These are phyloP conservation scores for Echinarachnius parma DNA, from an alignment of 53 echinoderm and acorn worm genomes.

Conservation along the genomic window DNA sequence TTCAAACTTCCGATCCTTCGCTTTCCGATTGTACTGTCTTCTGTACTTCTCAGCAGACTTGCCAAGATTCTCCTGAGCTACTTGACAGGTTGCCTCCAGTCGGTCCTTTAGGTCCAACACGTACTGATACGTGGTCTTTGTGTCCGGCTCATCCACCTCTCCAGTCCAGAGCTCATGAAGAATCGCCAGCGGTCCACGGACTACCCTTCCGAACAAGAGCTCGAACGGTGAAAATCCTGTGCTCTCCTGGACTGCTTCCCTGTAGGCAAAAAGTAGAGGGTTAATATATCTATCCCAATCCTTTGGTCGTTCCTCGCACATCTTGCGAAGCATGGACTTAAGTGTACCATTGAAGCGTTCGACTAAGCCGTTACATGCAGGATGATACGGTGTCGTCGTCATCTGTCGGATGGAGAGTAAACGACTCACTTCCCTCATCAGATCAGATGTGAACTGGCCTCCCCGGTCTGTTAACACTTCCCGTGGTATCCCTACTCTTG, in stretches of 20 bases:
- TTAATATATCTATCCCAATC: slow-evolving; percentile 40
- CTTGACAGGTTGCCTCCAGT: too few relatives aligned
- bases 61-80: too few relatives aligned
- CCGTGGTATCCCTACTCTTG: slow-evolving; percentile 14
- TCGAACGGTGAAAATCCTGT: slow-evolving; percentile 43
- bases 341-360: slow-evolving; percentile 22
- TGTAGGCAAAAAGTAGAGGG: slow-evolving; percentile 32
- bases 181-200: slow-evolving; percentile 34
- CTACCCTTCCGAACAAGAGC: slow-evolving; percentile 26
- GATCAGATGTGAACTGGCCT: slow-evolving; percentile 35
- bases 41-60: background rate
- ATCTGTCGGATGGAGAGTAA: slow-evolving; percentile 37
- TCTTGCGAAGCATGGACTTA: slow-evolving; percentile 22
- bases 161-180: slow-evolving; percentile 34
- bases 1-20: slow-evolving; percentile 21
- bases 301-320: slow-evolving; percentile 22
- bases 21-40: slow-evolving; percentile 10
- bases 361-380: slow-evolving; percentile 3
- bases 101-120: too few relatives aligned
- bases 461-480: slow-evolving; percentile 41
- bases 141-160: slow-evolving; percentile 16
- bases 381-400: slow-evolving; percentile 45
- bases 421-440: slow-evolving; percentile 48
- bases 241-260: slow-evolving; percentile 29
- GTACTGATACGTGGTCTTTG: slow-evolving; percentile 20